Conservation (phyloP, 2,888 invertebrate species). For the Drosophila sordidula region DNA sequence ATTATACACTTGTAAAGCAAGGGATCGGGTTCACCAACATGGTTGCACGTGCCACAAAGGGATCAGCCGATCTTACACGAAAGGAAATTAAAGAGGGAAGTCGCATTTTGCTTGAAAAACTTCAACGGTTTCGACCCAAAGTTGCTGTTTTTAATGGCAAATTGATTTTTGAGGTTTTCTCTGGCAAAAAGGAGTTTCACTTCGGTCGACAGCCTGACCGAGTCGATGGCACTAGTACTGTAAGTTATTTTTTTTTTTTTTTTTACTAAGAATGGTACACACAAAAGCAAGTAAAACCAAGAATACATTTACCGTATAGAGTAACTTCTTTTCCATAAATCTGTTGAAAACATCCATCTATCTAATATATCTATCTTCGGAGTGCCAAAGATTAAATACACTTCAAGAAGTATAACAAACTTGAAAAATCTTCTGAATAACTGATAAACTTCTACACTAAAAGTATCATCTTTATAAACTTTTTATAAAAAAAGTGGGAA, state of each 20-base stretch:
- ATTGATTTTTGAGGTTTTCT: conserved; percentile 98
- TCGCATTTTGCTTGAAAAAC: conserved; percentile 94
- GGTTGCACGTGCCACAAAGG: conserved; percentile 97
- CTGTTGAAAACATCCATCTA: too few relatives aligned
- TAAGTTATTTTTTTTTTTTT: conserved; percentile 86
- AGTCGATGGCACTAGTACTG: conserved; percentile 97
- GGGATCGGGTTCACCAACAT: conserved; percentile 99
- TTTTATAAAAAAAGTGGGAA: too few relatives aligned
- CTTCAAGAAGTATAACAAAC: too few relatives aligned
- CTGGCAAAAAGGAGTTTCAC: conserved; percentile 98
- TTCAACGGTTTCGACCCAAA: conserved; percentile 96
- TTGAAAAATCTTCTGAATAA: too few relatives aligned
- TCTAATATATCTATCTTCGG: too few relatives aligned
- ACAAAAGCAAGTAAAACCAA: background rate
- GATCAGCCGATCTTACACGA: conserved; percentile 96
- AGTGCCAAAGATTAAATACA: too few relatives aligned
- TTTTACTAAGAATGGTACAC: too few relatives aligned
- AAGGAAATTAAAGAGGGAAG: conserved; percentile 98
- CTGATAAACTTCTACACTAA: too few relatives aligned
- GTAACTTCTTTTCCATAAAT: background rate
- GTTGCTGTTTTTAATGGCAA: conserved; percentile 99
- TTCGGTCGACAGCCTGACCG: conserved; percentile 98
- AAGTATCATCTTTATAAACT: too few relatives aligned
- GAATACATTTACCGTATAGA: too few relatives aligned
- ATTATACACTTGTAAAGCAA: conserved; percentile 95